Base-by-base conservation (phyloP, 2,888 invertebrate species). In the Cephus spinipes region DNA sequence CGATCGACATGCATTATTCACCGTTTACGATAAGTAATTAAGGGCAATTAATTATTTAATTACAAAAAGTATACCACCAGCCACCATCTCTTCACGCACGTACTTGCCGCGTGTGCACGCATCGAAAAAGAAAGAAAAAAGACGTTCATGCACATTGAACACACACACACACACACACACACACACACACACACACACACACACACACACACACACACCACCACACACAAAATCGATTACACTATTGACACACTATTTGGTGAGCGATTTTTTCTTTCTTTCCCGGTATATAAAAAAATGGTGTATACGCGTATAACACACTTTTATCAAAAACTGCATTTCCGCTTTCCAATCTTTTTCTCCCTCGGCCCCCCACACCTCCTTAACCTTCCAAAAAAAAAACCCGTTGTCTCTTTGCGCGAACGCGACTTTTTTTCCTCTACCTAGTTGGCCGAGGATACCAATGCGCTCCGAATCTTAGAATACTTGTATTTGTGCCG, bases 1-100 rank as follows among this genome's bases (percentile, higher is more conserved):
- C 90, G 90, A 90, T 89, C 88, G 89, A 90, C 89, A 89, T 88
- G 87, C 90, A 91, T 90, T 90, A 89, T 89, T 89, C 91, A 89
- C 89, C 90, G 89, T 90, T 90, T 89, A 90, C 88, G 90, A 90
- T 90, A 90, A 90, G 90, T 90, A 90, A 90, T 71, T 90, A 89
- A 90, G 89, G 88, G 89, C 89, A 90, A 90, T 88, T 89, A 89
- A 89, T 89, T 90, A 90, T 90, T 90, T 90, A 89, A 90, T 90
- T 90, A 88, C 30, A 74, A 89, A 86, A 86, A 88, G 88, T 89
- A 82, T 90, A 89, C 87, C 87, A 89, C 87, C 84, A 86, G 55
- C 78, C 77, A 79, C 76, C 79, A 80, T 79, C 79, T 79, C 81
- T 79, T 79, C 76, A 81, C 78, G 80, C 74, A 78, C 81, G 81